Base-by-base conservation (phyloP, 2,113 vertebrate genomes). In the Labeo catla region DNA sequence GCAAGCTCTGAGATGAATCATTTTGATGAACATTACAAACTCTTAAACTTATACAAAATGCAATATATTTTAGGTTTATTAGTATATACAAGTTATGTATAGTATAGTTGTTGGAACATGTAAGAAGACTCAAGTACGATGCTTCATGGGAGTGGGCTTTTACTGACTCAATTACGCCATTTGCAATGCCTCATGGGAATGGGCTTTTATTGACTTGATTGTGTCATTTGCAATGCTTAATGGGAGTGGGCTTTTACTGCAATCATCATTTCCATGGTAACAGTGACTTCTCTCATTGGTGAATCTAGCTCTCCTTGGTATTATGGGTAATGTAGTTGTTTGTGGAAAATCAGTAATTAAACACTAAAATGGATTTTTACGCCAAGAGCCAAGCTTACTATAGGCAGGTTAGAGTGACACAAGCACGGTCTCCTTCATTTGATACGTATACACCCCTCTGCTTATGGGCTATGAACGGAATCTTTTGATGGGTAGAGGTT, bases 401-500 rank as follows among this genome's bases (percentile, higher is more conserved):
- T 12, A 13, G 28, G 8, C 47, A 36, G 11, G 28, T 54, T 19
- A 72, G 36, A 72, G 49, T 70, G 21, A 81, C 50, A 70, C n/a
- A 81, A 54, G 23, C 65, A 66, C 45, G 52, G 76, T 19, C 45
- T 65, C 43, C 36, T 52, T 45, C 72, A 34, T 73, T 78, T 45
- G 74, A 39, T 59, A 39, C 59, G 54, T 54, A 77, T 54, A 77
- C 15, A 76, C 54, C 23, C 13, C 10, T 28, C n/a, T 43, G 39
- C n/a, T 74, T 83, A 78, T 78, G 77, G 61, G 61, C 80, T 57
- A 47, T 63, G 81, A 79, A 86, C 54, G 8, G 36, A 83, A 45
- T 80, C 72, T 13, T 86, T 81, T 36, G 39, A 76, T 81, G 70
- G 76, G 61, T 50, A 45, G 15, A 57, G 85, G 87, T 90, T 90